Percentiles rank a stretch among this genome's conserved stretches.
phyloP scores from a whole-genome alignment of 2,797 vertebrate species.

The Urosaurus nigricauda region DNA sequence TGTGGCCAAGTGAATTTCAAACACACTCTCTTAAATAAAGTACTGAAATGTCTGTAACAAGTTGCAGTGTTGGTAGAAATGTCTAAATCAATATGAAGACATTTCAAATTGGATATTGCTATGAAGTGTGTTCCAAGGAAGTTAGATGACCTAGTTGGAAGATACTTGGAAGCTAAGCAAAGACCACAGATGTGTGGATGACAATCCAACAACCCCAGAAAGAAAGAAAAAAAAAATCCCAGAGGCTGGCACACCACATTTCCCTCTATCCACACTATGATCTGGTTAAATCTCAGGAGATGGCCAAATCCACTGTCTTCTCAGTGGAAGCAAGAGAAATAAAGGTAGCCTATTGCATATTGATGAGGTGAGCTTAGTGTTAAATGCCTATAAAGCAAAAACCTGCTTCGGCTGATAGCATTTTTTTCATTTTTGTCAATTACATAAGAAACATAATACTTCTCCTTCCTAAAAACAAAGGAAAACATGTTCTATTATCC shows the following conservation, averaged over 20 bases:
- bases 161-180: neutral
- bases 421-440: conserved; percentile 1
- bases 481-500: neutral
- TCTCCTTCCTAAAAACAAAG: neutral
- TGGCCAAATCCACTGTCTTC: neutral
- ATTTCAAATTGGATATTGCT: neutral
- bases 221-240: neutral
- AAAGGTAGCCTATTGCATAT: neutral
- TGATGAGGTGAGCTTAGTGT: neutral
- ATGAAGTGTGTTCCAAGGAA: neutral
- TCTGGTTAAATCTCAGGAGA: conserved; percentile 2
- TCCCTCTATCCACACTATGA: neutral
- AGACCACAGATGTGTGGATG: neutral
- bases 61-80: neutral
- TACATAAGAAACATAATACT: neutral
- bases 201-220: neutral
- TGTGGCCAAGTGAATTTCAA: neutral
- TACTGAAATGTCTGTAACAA: neutral
- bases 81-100: neutral
- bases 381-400: neutral
- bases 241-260: neutral
- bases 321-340: neutral
- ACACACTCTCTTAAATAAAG: neutral
- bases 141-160: conserved; percentile 3
- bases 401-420: neutral